Evolutionary conservation across 92 coral and sea anemone species (phyloP), one percentile per base, ranked within the genome.

Genomic region (Umimayanthus kanabou): DNA sequence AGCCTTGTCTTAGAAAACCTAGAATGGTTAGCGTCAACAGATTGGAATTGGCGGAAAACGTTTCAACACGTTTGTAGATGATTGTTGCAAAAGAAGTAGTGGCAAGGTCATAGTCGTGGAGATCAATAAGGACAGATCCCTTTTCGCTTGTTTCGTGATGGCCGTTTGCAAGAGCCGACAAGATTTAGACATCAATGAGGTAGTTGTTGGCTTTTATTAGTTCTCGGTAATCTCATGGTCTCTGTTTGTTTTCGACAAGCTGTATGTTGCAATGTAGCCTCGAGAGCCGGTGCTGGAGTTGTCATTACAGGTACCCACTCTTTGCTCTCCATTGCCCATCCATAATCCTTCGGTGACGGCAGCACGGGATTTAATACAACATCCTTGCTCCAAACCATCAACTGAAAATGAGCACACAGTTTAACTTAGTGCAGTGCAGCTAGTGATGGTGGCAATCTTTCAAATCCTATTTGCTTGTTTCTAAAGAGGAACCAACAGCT

Each of bases 161-260:
- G 91, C n/a, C n/a, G n/a, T 91, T n/a, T 87, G 88, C 78, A 87
- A 92, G 85, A 71, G 88, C 72, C 94, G 93, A 28, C 91, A 90
- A 64, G 90, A 76, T 72, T 67, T 93, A 50, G 89, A 89, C 82
- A 55, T 91, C 84, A 85, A 85, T 65, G 93, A 88, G 49, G 90
- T 94, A 8, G 84, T 91, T 25, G 84, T 91, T 25, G 85, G 92
- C 16, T 39, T 65, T n/a, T 64, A 87, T 57, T 91, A 91, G 85
- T 89, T 91, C 79, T 73, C 87, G 16, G 79, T 90, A 50, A 89
- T 93, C 33, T 90, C 90, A 84, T 86, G 92, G 30, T 90, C 93
- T 8, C 43, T 90, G 78, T 91, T 90, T 33, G 37, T 2, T 33
- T 33, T 2, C 37, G 37, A 33, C 37, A 33, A 33, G 37, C 2